Percentiles rank a stretch among this genome's conserved stretches.
Conservation (phyloP, 2,113 vertebrate species). For the Ptilonorhynchus violaceus region DNA sequence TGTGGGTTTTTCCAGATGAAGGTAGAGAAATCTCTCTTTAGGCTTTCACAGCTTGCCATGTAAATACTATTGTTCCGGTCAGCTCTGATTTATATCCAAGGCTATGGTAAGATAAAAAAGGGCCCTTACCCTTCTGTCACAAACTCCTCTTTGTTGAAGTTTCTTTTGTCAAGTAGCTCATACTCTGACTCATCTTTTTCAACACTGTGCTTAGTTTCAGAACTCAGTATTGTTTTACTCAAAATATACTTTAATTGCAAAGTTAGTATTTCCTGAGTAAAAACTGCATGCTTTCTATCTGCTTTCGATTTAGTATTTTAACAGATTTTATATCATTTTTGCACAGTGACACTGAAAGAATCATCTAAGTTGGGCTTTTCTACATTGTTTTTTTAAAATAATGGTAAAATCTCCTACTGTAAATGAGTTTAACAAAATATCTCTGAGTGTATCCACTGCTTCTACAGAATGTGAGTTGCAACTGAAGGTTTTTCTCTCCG, state of each 20-base stretch:
- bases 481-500: constrained; percentile 24
- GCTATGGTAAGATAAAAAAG: constrained; percentile 35
- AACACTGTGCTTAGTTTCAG: background rate
- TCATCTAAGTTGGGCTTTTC: background rate
- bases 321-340: background rate
- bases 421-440: constrained; percentile 16
- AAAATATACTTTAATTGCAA: background rate
- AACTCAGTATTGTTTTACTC: background rate
- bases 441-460: background rate
- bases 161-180: constrained; percentile 43
- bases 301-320: background rate
- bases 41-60: constrained; percentile 67
- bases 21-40: constrained; percentile 63
- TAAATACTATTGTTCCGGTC: constrained; percentile 43
- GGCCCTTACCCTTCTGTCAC: constrained; percentile 53
- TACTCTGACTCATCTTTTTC: constrained; percentile 31
- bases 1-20: constrained; percentile 60
- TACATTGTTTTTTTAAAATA: background rate
- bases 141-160: constrained; percentile 48
- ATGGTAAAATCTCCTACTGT: background rate
- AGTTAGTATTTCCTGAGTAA: background rate
- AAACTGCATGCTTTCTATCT: background rate
- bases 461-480: constrained; percentile 2
- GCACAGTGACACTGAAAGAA: background rate
- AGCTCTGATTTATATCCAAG: constrained; percentile 49